These are phyloP conservation scores for Drosophila ananassae DNA, from an alignment of 1,140 invertebrate genomes.

Conservation along the genomic window DNA sequence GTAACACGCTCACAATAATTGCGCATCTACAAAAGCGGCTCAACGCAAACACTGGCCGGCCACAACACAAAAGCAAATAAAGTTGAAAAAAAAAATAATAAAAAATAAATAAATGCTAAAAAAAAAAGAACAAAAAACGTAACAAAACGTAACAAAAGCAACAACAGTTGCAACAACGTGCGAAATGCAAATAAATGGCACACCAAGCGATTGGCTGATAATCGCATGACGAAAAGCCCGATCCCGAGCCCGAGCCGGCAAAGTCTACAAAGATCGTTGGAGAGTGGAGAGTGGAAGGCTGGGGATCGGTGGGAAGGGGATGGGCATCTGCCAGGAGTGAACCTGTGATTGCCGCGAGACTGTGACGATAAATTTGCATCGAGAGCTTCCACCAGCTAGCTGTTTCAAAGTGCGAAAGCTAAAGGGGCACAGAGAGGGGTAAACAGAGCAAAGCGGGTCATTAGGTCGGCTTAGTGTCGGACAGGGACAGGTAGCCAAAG, in stretches of 20 bases:
- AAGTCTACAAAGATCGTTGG: constrained; percentile 45
- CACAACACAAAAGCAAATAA: constrained; percentile 62
- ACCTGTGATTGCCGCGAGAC: constrained; percentile 67
- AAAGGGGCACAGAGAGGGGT: constrained; percentile 11
- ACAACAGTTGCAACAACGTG: constrained; percentile 21
- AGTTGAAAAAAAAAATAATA: constrained; percentile 29
- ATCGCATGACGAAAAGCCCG: constrained; percentile 72
- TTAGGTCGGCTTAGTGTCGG: constrained; percentile 42
- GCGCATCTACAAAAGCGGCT: constrained; percentile 73
- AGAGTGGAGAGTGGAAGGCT: not conserved
- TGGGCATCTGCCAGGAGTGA: constrained; percentile 11
- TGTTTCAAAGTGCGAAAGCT: constrained; percentile 14
- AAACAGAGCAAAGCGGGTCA: constrained; percentile 65
- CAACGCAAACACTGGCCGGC: constrained; percentile 40
- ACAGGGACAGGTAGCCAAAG: not conserved
- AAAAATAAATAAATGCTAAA: constrained; percentile 16
- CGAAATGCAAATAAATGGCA: constrained; percentile 79
- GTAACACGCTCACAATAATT: constrained; percentile 82
- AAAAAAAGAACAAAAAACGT: constrained; percentile 14
- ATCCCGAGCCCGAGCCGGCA: constrained; percentile 37
- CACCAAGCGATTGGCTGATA: constrained; percentile 81
- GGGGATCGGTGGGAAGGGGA: not conserved
- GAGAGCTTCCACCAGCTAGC: constrained; percentile 35
- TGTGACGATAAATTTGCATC: constrained; percentile 78
- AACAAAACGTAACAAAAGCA: constrained; percentile 35